Evolutionary conservation across 2,888 invertebrate genomes (phyloP), one percentile per base, ranked within the genome.

Genomic region (Drosophila differens): DNA sequence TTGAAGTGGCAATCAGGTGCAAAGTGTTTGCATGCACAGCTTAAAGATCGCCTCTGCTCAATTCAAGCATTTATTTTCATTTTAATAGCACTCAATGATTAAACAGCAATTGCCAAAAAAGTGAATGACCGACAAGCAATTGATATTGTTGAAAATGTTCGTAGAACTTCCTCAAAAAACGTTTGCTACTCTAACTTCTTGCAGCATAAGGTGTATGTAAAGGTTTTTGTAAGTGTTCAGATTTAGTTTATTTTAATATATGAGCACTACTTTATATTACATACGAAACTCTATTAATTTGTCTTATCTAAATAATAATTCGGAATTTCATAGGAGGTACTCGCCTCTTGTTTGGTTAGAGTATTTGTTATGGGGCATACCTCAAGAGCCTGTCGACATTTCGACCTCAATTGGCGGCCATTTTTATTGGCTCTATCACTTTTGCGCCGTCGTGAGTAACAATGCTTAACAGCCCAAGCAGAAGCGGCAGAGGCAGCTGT

Each of bases 391-490:
- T 51, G 4, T 16, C 39, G 41, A 51, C 37, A 37, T 32, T 28
- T 37, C 53, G 39, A 61, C 74, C 80, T 60, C 78, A 83, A 79
- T 81, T 82, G 79, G 69, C 69, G 67, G 69, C 58, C 74, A 74
- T 64, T 83, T 89, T 82, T 81, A 85, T 90, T 82, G 79, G 75
- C 71, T 60, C 79, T 64, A 79, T 89, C 83, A 82, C 74, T 76
- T 72, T 77, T 61, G 65, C 65, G 64, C 72, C 80, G 65, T 58
- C 47, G 63, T 33, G 76, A 81, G 59, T 55, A 74, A 62, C 73
- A 58, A 47, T 19, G 19, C 55, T 35, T 22, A 54, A 10, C 25
- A 16, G 35, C 7, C 47, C 22, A 25, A 25, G 16, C 7, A 9
- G 16, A 25, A 47, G 16, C 52, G n/a, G 35, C 81, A 68, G 59